phyloP scores from a whole-genome alignment of 2,113 vertebrate species.

The Lepidothrix coronata region DNA sequence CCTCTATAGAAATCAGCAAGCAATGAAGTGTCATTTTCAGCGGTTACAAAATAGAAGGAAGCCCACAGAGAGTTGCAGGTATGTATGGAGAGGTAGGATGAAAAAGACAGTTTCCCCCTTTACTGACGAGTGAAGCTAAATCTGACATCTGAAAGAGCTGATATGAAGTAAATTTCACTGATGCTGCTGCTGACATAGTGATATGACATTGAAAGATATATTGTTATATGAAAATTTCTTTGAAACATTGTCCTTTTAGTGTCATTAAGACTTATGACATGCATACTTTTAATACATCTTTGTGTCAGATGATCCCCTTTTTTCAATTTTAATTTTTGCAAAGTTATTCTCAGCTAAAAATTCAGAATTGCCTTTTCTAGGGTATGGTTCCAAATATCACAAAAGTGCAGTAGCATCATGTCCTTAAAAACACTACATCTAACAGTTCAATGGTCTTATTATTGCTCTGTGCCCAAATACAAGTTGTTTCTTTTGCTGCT shows the following conservation, averaged over 20 bases:
- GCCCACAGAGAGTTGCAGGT: background rate
- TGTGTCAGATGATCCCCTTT: background rate
- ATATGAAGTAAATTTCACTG: background rate
- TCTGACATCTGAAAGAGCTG: background rate
- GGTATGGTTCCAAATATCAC: background rate
- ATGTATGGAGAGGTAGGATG: background rate
- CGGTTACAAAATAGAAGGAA: background rate
- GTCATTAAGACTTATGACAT: background rate
- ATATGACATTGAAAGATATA: background rate
- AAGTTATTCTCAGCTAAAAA: background rate
- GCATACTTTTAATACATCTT: background rate
- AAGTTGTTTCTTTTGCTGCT: constrained; percentile 21
- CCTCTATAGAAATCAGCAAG: background rate
- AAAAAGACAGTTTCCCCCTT: background rate
- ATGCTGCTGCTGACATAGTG: background rate
- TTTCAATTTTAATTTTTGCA: background rate
- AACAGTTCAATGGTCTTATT: constrained; percentile 6
- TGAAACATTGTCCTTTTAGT: background rate
- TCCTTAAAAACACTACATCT: background rate
- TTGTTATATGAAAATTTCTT: background rate
- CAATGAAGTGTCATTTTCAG: background rate
- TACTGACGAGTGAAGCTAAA: background rate
- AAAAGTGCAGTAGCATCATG: background rate
- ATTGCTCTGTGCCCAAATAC: background rate
- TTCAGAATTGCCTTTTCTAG: background rate